phyloP scores from a whole-genome alignment of 2,888 invertebrate species.

The Vandiemenella viatica region DNA sequence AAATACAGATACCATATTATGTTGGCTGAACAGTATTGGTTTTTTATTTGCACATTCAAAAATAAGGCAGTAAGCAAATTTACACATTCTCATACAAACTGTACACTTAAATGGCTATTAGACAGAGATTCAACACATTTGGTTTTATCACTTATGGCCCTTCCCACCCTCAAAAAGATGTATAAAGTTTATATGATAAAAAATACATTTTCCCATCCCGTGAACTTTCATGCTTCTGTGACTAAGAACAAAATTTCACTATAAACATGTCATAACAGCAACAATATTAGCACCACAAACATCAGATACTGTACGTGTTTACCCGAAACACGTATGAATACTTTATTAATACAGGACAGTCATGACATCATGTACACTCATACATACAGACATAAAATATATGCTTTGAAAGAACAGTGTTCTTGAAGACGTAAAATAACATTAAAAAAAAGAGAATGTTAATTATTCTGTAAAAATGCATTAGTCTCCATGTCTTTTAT shows the following conservation, averaged over 20 bases:
- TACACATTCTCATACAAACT: constrained; percentile 4
- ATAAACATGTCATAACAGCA: constrained; percentile 7
- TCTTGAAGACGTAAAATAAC: not conserved
- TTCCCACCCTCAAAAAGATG: not conserved
- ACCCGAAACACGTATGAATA: constrained; percentile 5
- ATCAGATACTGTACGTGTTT: constrained; percentile 1
- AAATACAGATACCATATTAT: not conserved
- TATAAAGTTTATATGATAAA: not conserved
- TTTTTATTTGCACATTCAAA: constrained; percentile 3
- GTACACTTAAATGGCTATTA: not conserved
- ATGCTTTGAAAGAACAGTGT: not conserved
- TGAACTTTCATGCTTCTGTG: not conserved
- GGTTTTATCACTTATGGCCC: not conserved
- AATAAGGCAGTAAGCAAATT: constrained; percentile 9
- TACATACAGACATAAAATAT: not conserved
- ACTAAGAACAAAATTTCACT: constrained; percentile 4
- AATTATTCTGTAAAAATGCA: not conserved
- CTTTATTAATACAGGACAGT: constrained; percentile 2
- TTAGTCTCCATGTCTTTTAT: not conserved
- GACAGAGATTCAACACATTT: not conserved
- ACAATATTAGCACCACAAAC: constrained; percentile 10
- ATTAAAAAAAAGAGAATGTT: not conserved
- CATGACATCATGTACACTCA: too few relatives aligned
- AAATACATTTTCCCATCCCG: not conserved
- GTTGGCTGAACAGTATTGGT: not conserved